Conservation (phyloP, 2,888 invertebrate species). For the Drosophila setosimentum region DNA sequence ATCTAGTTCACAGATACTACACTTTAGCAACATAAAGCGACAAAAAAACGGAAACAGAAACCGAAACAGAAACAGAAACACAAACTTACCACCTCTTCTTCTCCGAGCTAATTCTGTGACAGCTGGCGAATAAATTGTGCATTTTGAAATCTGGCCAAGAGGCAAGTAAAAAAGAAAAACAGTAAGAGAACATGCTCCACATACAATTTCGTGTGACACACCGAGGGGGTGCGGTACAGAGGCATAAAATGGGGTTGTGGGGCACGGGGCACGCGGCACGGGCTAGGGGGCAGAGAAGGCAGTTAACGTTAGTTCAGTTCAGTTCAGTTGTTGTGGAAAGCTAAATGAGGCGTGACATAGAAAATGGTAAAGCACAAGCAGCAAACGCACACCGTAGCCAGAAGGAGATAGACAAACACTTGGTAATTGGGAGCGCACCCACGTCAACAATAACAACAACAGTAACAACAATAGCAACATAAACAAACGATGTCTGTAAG, state of each 20-base stretch:
- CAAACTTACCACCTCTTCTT: constrained; percentile 20
- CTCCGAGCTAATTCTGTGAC: constrained; percentile 30
- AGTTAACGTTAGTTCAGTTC: constrained; percentile 30
- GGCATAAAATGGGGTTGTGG: background rate
- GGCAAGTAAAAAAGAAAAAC: constrained; percentile 15
- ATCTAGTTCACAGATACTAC: constrained; percentile 50
- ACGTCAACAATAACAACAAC: constrained; percentile 31
- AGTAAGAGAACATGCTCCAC: constrained; percentile 52
- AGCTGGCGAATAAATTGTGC: constrained; percentile 47
- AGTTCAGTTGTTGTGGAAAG: constrained; percentile 67
- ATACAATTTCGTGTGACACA: constrained; percentile 40
- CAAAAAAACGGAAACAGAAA: background rate
- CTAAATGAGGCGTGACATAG: constrained; percentile 79
- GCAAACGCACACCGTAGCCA: constrained; percentile 31
- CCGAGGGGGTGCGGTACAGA: background rate
- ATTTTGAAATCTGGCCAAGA: constrained; percentile 54
- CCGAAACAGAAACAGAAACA: constrained; percentile 5
- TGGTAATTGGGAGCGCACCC: constrained; percentile 64
- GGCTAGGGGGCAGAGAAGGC: background rate
- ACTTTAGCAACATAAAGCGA: constrained; percentile 7
- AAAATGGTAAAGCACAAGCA: constrained; percentile 49
- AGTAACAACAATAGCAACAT: constrained; percentile 10
- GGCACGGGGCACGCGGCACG: background rate
- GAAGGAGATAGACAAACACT: constrained; percentile 35
- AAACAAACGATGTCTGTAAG: constrained; percentile 34